Evolutionary conservation across 2,888 invertebrate species (phyloP).

Genomic region (Philaethria dido): DNA sequence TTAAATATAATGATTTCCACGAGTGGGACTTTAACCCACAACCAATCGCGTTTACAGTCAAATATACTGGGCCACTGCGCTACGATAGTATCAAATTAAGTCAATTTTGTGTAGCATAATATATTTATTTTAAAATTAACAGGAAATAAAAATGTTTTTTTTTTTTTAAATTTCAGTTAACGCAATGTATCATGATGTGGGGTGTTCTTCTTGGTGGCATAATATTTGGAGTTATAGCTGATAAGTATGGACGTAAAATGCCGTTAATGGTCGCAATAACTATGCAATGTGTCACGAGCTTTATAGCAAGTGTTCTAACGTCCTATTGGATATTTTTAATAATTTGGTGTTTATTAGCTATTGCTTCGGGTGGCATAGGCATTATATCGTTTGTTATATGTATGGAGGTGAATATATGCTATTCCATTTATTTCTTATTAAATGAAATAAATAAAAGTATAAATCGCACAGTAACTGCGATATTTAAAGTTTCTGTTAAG

Average conservation of each 20-base stretch:
- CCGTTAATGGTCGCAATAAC: conserved; percentile 83
- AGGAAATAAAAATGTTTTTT: background rate
- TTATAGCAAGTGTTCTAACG: conserved; percentile 79
- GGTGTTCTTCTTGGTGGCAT: conserved; percentile 86
- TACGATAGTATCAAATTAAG: too few species aligned
- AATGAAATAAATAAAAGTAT: background rate
- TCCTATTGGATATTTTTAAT: conserved; percentile 81
- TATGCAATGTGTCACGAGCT: conserved; percentile 80
- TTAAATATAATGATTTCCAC: too few species aligned
- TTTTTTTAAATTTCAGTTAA: conserved; percentile 61
- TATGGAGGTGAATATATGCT: conserved; percentile 77
- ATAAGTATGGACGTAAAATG: conserved; percentile 84
- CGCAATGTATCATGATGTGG: conserved; percentile 85
- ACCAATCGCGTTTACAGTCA: too few species aligned
- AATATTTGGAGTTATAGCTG: conserved; percentile 84
- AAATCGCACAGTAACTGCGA: background rate
- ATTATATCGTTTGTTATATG: conserved; percentile 87
- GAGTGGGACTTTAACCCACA: too few species aligned
- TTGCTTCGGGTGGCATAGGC: conserved; percentile 85
- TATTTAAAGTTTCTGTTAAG: too few species aligned
- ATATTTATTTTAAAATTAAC: background rate
- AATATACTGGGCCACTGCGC: too few species aligned
- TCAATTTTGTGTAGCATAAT: background rate
- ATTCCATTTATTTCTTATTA: background rate
- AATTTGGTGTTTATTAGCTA: conserved; percentile 81